phyloP scores from a whole-genome alignment of 2,113 vertebrate species.

The Marmota flaviventris region DNA sequence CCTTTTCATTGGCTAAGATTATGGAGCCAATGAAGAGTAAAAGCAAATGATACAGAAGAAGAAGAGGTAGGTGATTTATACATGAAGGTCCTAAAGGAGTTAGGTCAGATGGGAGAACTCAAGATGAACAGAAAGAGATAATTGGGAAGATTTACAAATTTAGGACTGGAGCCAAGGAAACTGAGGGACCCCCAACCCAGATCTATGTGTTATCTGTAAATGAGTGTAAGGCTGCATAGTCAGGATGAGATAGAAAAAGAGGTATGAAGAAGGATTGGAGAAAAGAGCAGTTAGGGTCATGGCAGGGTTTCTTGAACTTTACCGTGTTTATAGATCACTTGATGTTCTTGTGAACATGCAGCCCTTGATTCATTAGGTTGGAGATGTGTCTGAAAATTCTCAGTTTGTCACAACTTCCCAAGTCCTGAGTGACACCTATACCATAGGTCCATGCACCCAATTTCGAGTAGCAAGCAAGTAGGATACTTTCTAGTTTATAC shows the following conservation, averaged over 20 bases:
- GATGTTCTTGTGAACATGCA: neutral
- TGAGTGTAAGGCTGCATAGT: neutral
- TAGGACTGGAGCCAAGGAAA: neutral
- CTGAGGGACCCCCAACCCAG: neutral
- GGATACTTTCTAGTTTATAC: neutral
- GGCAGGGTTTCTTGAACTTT: neutral
- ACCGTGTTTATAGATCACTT: neutral
- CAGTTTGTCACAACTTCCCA: neutral
- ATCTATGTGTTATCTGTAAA: neutral
- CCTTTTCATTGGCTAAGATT: neutral
- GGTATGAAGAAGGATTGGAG: neutral
- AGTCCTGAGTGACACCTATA: neutral
- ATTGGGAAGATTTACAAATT: neutral
- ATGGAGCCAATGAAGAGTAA: neutral
- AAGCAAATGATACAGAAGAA: neutral
- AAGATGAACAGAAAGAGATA: neutral
- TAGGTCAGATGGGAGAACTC: neutral
- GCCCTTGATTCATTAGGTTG: neutral
- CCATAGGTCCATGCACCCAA: neutral
- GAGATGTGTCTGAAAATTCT: neutral
- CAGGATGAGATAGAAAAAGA: neutral
- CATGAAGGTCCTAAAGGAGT: neutral
- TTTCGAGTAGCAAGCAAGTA: neutral
- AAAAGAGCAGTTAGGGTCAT: neutral
- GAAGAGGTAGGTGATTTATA: neutral